Base-by-base conservation (phyloP, 2,797 vertebrate species). In the Champsocephalus esox region DNA sequence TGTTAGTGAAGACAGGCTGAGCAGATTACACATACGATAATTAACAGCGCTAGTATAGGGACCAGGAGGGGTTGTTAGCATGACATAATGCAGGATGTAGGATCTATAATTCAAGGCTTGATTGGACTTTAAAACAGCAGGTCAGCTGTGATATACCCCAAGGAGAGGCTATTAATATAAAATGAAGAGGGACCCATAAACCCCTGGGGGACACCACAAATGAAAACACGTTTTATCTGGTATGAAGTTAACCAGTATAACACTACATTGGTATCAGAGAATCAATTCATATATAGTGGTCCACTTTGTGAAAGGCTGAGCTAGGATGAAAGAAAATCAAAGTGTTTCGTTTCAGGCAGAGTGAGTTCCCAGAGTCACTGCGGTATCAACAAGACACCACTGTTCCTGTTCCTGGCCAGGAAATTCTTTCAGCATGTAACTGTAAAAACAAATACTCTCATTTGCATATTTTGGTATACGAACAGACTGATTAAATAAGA, bases 111-210 rank as follows among this genome's bases (percentile, higher is more conserved):
- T 44, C 5, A 50, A 48, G 28, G 32, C 54, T 49, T 63, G 19
- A 16, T 24, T 60, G 2, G 43, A 41, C 24, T 56, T 75, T 13
- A 44, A 50, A 54, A 32, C 19, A 38, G 43, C 7, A 11, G 44
- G 44, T 52, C 56, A 64, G 49, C 12, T 34, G 10, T 75, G 19
- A 70, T 49, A 55, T 34, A 48, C 32, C 11, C 41, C 12, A 49
- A 48, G 14, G 34, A 76, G 13, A 56, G 13, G 17, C n/a, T 65
- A 19, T 57, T 48, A 12, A 65, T 51, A 48, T 8, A 65, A 12
- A 83, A 51, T 14, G 44, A 51, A 41, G 16, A 72, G 13, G 63
- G 49, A 48, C 59, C 76, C 17, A 24, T 43, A 56, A 49, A 68
- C 19, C 61, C 63, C 14, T 64, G 67, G 58, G 34, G 43, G 1